phyloP scores from a whole-genome alignment of 2,797 vertebrate species.

The Lagorchestes hirsutus region DNA sequence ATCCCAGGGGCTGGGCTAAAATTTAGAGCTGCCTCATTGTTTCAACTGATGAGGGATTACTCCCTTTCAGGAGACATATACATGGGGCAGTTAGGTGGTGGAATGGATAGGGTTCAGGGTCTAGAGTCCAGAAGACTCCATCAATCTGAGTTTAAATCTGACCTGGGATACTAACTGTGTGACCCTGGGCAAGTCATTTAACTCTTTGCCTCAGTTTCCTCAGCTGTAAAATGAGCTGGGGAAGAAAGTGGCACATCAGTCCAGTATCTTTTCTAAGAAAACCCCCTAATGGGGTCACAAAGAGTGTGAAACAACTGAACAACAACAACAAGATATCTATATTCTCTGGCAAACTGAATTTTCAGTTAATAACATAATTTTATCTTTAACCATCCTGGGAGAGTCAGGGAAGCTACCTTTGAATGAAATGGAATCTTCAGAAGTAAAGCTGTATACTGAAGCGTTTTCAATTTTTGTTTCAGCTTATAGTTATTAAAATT shows the following conservation, averaged over 20 bases:
- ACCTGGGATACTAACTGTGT: not conserved
- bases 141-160: not conserved
- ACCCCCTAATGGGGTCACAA: not conserved
- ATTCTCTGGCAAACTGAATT: not conserved
- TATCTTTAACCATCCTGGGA: not conserved
- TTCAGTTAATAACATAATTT: constrained; percentile 16
- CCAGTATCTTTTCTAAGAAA: not conserved
- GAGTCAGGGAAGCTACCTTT: not conserved
- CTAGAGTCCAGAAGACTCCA: not conserved
- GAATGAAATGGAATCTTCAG: constrained; percentile 15
- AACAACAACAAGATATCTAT: not conserved
- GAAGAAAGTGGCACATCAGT: not conserved
- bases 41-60: constrained; percentile 38
- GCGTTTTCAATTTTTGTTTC: not conserved
- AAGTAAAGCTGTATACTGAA: constrained; percentile 24
- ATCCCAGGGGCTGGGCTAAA: constrained; percentile 5
- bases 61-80: not conserved
- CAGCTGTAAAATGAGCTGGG: not conserved
- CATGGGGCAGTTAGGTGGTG: not conserved
- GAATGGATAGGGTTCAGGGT: too few species aligned
- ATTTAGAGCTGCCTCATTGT: constrained; percentile 14
- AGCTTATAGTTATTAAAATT: not conserved
- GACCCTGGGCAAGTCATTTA: not conserved
- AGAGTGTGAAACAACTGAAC: not conserved
- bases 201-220: not conserved